Evolutionary conservation across 2,888 invertebrate species (phyloP), one percentile per base, ranked within the genome.

Genomic region (Branchellion lobata): DNA sequence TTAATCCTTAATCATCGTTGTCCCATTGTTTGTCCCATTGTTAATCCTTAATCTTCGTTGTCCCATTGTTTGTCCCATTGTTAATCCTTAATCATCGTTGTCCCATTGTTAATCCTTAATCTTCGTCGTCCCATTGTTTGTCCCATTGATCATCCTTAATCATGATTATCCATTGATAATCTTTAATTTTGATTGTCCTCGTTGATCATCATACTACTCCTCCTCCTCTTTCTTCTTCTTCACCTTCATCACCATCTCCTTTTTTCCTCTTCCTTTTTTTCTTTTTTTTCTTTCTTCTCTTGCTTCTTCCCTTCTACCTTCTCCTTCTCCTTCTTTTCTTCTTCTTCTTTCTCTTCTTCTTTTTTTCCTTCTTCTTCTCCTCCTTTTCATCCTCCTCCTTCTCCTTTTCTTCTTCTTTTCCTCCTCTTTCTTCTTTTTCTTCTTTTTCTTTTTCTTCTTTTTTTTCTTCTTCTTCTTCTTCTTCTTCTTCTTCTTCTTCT

Each of bases 401-500:
- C 8, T 71, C 31, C 5, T 11, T 65, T 11, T 21, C 65, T 11
- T 65, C 29, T 27, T 65, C 21, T 3, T 65, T 71, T 34, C 18
- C 27, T 18, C 33, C 27, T 34, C 18, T 29, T 18, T 71, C n/a
- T 5, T 71, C 71, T 11, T 71, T 27, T 14, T 29, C 71, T 11
- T 71, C 71, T 14, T 71, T 29, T 5, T 71, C 71, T 14, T 71
- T 29, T 11, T 29, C 71, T 14, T 71, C 71, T 11, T 71, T 27
- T 14, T 71, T 29, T 5, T 71, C 71, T 14, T 29, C 71, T 11
- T 71, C 71, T 14, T 71, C 71, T 11, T 71, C 71, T 14, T 29
- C 71, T 11, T 71, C 71, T 14, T 71, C 71, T 11, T 71, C 71
- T 11, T 21, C 71, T 11, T 71, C 71, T 14, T 71, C 71, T 18